phyloP scores from a whole-genome alignment of 2,888 invertebrate genomes.

The Lucinisca nassula region DNA sequence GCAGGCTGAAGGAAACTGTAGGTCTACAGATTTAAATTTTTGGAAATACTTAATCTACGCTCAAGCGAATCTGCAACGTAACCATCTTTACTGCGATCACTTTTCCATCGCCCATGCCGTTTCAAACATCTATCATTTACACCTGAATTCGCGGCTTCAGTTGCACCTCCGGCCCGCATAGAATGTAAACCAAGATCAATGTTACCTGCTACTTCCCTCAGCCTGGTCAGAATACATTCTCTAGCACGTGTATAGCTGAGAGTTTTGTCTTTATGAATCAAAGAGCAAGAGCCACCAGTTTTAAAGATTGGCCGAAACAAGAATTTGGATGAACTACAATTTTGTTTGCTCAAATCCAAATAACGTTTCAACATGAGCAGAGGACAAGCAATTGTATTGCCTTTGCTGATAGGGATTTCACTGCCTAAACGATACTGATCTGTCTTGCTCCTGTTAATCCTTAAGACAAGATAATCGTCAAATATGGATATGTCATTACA shows the following conservation, averaged over 20 bases:
- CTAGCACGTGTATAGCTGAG: constrained; percentile 59
- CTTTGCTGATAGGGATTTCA: constrained; percentile 55
- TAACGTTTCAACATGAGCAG: constrained; percentile 50
- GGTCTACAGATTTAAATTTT: constrained; percentile 18
- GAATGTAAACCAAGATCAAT: constrained; percentile 58
- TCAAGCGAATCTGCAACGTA: constrained; percentile 53
- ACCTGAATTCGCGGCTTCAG: constrained; percentile 45
- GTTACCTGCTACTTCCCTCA: too few species aligned
- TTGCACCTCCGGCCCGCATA: constrained; percentile 52
- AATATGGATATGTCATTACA: constrained; percentile 42
- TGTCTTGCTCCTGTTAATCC: constrained; percentile 56
- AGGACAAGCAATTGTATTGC: constrained; percentile 54
- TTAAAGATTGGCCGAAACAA: constrained; percentile 53
- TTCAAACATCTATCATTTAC: constrained; percentile 56
- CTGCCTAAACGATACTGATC: constrained; percentile 52
- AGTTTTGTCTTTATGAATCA: constrained; percentile 52
- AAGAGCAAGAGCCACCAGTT: constrained; percentile 27
- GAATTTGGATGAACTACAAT: constrained; percentile 16
- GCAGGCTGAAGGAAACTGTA: background rate
- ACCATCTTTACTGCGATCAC: constrained; percentile 58
- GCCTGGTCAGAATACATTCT: too few species aligned
- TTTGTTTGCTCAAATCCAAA: background rate
- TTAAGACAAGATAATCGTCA: constrained; percentile 33
- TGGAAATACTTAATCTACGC: constrained; percentile 38
- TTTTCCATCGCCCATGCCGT: constrained; percentile 52